Evolutionary conservation across 2,113 vertebrate species (phyloP), one percentile per base, ranked within the genome.

Genomic region (Chionodraco myersi): DNA sequence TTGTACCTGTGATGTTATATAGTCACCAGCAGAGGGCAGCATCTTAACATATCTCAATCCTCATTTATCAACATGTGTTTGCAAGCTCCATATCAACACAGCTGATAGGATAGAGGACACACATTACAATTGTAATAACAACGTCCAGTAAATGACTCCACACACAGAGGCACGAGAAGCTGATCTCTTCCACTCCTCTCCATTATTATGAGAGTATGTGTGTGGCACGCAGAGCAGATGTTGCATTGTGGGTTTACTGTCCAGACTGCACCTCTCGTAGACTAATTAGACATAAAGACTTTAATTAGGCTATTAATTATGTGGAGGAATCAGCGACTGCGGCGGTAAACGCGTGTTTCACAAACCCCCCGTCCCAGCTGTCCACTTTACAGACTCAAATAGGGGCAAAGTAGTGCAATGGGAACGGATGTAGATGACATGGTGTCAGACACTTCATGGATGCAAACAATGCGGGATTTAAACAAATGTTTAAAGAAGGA

Each of bases 241-340:
- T 73, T 54, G 15, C 1, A 15, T 1, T 23, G 45, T n/a, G 71
- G 62, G 56, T 61, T 72, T 51, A 80, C 65, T 23, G 69, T 80
- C 79, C 79, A 74, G 66, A 72, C 77, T 56, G 59, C 72, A 81
- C 68, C 72, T 51, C 73, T 87, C 70, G 72, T 70, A 56, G 77
- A 78, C 72, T 67, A 85, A 85, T 91, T 81, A 82, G 77, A 80
- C 79, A 85, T 86, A 76, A 88, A 87, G 68, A 18, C 34, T 81
- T 75, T 90, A 81, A 90, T 89, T 77, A 86, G 83, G n/a, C 77
- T 12, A 67, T 91, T 77, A 89, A 90, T 92, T 87, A 84, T 82
- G 10, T 5, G 77, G 57, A 53, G 68, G 75, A 72, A 86, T 73
- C 79, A 52, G 60, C 21, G 74, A 34, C 65, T 73, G 82, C 21